Base-by-base conservation (phyloP, 1,140 invertebrate genomes). In the Choristoneura fumiferana region DNA sequence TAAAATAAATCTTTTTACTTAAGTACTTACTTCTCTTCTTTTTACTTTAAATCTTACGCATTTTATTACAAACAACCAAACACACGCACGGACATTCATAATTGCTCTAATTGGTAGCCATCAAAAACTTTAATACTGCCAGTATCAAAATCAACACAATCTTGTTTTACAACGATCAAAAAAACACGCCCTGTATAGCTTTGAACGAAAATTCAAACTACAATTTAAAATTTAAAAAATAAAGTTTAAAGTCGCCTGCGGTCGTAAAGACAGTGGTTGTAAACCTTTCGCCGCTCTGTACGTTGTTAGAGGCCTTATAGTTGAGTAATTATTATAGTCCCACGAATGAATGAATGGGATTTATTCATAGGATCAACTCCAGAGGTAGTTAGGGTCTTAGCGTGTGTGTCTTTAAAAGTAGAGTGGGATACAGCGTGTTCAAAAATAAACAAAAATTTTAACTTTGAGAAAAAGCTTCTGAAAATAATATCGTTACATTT, bases 321-420 rank as follows among this genome's bases (percentile, higher is more conserved):
- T 49, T 33, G 43, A 49, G 43, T 49, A 49, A 49, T 49, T 49
- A 49, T 10, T 12, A 49, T 1, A 15, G 13, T 49, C 43, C 18
- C 43, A 49, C 43, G 43, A n/a, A 1, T n/a, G n/a, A n/a, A n/a
- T 49, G 43, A 49, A 49, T 49, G 43, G 40, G 43, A 49, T 49
- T 45, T 49, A 49, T 49, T 49, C 43, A 49, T 49, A 49, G 43
- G 43, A 12, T 49, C 43, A 43, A 43, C 17, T 43, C 40, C 40
- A 22, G 43, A 49, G 43, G 18, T 49, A 22, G 43, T 49, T 49
- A 33, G 40, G 12, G 38, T 40, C 38, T 40, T 49, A 17, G 43
- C 43, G 43, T 49, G 43, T 49, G 43, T 49, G 43, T 49, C 43
- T 49, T 49, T 12, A 49, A 49, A 49, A 29, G 43, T 12, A 17